Base-by-base conservation (phyloP, 1,140 invertebrate species). In the Sinonovacula constricta region DNA sequence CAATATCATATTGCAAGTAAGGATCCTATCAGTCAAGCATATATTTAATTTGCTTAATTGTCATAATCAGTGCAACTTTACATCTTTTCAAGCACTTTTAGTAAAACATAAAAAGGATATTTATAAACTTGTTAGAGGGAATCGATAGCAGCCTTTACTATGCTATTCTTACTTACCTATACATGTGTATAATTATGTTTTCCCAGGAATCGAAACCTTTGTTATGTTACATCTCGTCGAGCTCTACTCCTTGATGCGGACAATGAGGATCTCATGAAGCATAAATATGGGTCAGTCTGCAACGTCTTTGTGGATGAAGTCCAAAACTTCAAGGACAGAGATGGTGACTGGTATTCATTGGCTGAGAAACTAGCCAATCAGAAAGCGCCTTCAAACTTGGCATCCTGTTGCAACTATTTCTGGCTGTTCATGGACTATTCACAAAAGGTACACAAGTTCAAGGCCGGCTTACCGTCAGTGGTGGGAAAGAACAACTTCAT, bases 351-450 rank as follows among this genome's bases (percentile, higher is more conserved):
- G 87, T 88, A 87, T 70, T 75, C 68, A 39, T 56, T 86, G 56
- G 81, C 83, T 26, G 65, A 80, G 22, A 72, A 81, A 62, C 56
- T 88, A 49, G 51, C 71, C 62, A 71, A 60, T 54, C 53, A 72
- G 59, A 66, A 72, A 14, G n/a, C 65, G 54, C 26, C 24, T 51
- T 59, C 22, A 30, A 34, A 74, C 30, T 67, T 59, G 36, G 36
- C 56, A 26, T 15, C 65, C 12, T 56, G 36, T 18, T 26, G 54
- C 56, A 86, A 86, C 1, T 88, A 82, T 79, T 88, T 88, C 49
- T 88, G 87, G 87, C 66, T 88, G 12, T 87, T 86, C 65, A 86
- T 88, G 85, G 87, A 88, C 60, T 88, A 88, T 76, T 83, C 87
- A 22, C 85, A 87, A 63, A 88, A 88, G 63, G 87, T 88, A 49